These are phyloP conservation scores for Pseudachorutes palmiensis DNA, from an alignment of 1,140 invertebrate genomes.

Conservation along the genomic window DNA sequence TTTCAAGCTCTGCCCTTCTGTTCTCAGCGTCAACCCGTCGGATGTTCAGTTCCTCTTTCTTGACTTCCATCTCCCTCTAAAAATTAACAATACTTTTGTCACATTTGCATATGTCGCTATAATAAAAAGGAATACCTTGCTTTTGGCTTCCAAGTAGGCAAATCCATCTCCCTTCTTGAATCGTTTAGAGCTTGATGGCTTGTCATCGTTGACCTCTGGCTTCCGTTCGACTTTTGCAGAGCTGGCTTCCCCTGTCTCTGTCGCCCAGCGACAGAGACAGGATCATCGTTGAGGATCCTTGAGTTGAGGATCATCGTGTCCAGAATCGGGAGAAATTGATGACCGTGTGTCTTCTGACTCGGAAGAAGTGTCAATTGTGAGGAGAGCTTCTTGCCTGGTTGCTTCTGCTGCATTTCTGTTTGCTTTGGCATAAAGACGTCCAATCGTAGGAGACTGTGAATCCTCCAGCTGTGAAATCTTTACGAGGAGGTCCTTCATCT, in stretches of 20 bases:
- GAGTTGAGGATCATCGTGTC: too few species aligned
- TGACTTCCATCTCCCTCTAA: neutral
- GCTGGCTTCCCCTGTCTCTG: too few species aligned
- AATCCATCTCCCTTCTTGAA: neutral
- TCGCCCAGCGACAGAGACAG: too few species aligned
- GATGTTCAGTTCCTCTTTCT: neutral
- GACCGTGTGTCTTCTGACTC: too few species aligned
- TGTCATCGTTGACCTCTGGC: neutral
- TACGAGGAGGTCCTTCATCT: neutral
- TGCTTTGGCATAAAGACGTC: neutral
- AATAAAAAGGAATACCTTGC: neutral
- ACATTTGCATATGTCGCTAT: neutral
- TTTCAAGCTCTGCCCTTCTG: slow-evolving; percentile 6
- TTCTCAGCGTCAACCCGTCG: neutral
- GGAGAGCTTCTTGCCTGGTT: neutral
- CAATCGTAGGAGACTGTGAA: neutral
- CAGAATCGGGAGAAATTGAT: too few species aligned
- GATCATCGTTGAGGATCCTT: neutral
- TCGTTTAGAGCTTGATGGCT: neutral
- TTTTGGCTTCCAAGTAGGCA: neutral
- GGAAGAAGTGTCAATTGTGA: neutral
- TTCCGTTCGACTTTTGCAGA: too few species aligned
- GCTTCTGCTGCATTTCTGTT: neutral
- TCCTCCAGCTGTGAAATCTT: neutral
- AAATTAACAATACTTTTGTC: neutral